phyloP scores from a whole-genome alignment of 2,113 vertebrate species.

The Coryphaenoides rupestris region DNA sequence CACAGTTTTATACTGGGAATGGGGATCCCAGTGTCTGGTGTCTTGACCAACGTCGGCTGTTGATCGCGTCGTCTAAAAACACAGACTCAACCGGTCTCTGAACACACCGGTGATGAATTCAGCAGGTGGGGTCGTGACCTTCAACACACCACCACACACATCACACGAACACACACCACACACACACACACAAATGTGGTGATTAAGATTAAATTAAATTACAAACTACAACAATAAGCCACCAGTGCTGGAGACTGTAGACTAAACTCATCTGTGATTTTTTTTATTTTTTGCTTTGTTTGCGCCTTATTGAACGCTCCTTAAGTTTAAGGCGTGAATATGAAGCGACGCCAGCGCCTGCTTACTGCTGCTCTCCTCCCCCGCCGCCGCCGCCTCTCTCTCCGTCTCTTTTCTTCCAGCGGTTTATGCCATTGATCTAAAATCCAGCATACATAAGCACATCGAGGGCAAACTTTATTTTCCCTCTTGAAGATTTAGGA shows the following conservation, averaged over 20 bases:
- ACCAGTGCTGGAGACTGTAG: conserved; percentile 19
- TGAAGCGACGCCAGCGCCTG: conserved; percentile 36
- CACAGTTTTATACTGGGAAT: no score
- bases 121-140: no score
- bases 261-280: conserved; percentile 25
- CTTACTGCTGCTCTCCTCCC: conserved; percentile 40
- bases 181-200: conserved; percentile 11
- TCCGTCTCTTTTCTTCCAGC: conserved; percentile 33
- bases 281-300: conserved; percentile 23
- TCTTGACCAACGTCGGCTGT: no score
- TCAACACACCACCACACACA: no score
- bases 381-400: no score
- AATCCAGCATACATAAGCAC: conserved; percentile 38
- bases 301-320: conserved; percentile 14
- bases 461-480: conserved; percentile 37
- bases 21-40: no score
- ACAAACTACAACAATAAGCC: conserved; percentile 25
- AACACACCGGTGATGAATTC: no score
- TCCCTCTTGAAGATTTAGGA: conserved; percentile 27
- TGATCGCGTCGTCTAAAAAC: no score
- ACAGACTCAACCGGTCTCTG: no score
- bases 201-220: conserved; percentile 17
- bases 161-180: no score
- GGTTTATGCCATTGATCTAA: conserved; percentile 43
- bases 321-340: conserved; percentile 23